Evolutionary conservation across 2,888 invertebrate species (phyloP), one percentile per base, ranked within the genome.

Genomic region (Portevinia maculata): DNA sequence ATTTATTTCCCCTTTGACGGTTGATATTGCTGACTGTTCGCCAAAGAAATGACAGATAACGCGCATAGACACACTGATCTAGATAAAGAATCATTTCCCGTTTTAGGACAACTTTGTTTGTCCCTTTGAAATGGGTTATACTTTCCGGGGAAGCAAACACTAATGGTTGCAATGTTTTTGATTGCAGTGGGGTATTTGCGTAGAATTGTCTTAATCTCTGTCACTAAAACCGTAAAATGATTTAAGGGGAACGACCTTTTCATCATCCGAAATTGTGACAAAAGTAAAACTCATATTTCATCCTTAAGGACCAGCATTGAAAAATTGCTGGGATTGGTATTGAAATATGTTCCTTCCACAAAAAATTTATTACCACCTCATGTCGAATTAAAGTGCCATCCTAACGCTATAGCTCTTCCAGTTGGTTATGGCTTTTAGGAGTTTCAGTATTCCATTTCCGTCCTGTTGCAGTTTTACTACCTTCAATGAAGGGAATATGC

Each of bases 181-280:
- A 13, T 17, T 65, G 28, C 37, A 6, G n/a, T 55, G 13, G 24
- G 41, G 50, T 39, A 7, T 13, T n/a, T n/a, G 15, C 13, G 39
- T 39, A 39, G 13, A 60, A 37, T 48, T 32, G 39, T 59, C 59
- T 59, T 52, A 60, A 65, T 79, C 52, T 39, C 34, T 59, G 65
- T 39, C 59, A 65, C 52, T 65, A 28, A 50, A 60, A 32, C 60
- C 17, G 53, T 67, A 55, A 62, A 67, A 69, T 69, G 60, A 69
- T 60, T 69, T 60, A 60, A 19, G 13, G 50, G 44, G 13, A 17
- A 28, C 17, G 5, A 17, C 17, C 7, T 1, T 3, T 9, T 39
- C 4, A 44, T 24, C 30, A 15, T 37, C 39, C 53, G 50, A 24
- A 32, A 19, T 39, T 13, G 21, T 41, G 3, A 28, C 28, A 28